Evolutionary conservation across 2,797 vertebrate genomes (phyloP).

Genomic region (Zenarchopterus dispar): DNA sequence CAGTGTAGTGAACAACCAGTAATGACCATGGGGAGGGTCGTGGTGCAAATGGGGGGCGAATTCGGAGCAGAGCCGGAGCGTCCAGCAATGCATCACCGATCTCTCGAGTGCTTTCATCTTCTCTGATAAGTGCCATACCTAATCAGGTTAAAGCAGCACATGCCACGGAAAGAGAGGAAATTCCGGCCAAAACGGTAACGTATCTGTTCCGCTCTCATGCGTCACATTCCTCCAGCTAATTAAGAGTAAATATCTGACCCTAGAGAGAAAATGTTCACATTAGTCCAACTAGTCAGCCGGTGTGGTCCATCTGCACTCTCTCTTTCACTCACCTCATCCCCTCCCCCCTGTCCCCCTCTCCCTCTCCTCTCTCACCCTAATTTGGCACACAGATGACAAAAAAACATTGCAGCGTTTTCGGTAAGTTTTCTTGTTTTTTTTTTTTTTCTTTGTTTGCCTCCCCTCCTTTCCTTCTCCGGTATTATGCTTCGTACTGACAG

Average conservation of each 20-base stretch:
- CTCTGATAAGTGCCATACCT: conserved; percentile 85
- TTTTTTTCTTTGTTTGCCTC: conserved; percentile 42
- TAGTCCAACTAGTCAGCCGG: conserved; percentile 77
- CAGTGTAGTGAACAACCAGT: conserved; percentile 33
- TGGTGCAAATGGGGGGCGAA: conserved; percentile 51
- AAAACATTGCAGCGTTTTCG: conserved; percentile 76
- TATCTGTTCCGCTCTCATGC: conserved; percentile 87
- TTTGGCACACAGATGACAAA: conserved; percentile 81
- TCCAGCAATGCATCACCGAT: conserved; percentile 76
- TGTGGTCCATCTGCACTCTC: conserved; percentile 85
- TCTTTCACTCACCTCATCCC: conserved; percentile 57
- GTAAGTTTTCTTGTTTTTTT: conserved; percentile 55
- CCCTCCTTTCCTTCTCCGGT: conserved; percentile 58
- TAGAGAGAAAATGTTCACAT: conserved; percentile 81
- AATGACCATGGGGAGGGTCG: conserved; percentile 42
- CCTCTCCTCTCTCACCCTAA: conserved; percentile 53
- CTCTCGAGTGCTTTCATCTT: conserved; percentile 80
- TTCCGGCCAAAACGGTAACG: conserved; percentile 85
- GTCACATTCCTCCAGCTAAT: conserved; percentile 85
- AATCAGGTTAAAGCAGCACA: conserved; percentile 86
- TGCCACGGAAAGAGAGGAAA: conserved; percentile 81
- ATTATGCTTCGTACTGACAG: conserved; percentile 71
- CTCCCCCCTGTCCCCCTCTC: too few species aligned
- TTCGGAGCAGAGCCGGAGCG: conserved; percentile 60
- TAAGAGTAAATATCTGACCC: conserved; percentile 88